Conservation (phyloP, 2,113 vertebrate genomes). For the Prietella phreatophila region DNA sequence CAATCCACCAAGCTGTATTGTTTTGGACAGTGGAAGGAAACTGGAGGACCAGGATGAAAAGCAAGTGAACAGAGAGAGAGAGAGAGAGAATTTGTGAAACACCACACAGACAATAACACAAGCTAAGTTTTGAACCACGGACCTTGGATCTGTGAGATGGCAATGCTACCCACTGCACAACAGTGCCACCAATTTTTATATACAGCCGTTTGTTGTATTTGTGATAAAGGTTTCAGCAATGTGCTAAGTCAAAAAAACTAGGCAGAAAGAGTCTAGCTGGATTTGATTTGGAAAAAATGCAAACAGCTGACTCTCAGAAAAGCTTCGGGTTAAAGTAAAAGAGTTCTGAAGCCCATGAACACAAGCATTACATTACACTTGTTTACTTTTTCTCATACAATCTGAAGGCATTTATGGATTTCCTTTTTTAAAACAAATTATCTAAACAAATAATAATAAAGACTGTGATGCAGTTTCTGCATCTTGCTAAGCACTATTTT, state of each 20-base stretch:
- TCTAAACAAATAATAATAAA: neutral
- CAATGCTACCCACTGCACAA: neutral
- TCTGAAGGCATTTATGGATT: conserved; percentile 5
- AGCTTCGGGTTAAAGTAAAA: neutral
- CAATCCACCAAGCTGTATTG: neutral
- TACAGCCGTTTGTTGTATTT: neutral
- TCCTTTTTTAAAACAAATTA: neutral
- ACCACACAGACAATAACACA: neutral
- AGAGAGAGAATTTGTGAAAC: neutral
- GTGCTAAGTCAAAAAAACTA: neutral
- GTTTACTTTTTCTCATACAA: conserved; percentile 4
- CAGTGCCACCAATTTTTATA: neutral
- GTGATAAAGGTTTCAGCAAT: neutral
- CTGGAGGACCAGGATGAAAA: neutral
- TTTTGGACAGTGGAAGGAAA: neutral
- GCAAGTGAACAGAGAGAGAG: neutral
- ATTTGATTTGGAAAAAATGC: neutral
- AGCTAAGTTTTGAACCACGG: neutral
- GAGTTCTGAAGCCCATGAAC: conserved; percentile 20
- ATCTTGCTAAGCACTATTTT: neutral
- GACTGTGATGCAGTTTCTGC: conserved; percentile 24
- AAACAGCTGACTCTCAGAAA: neutral
- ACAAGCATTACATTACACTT: conserved; percentile 13
- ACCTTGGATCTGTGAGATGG: neutral
- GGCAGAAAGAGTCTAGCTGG: too few species aligned